Evolutionary conservation across 2,888 invertebrate genomes (phyloP), one percentile per base, ranked within the genome.

Genomic region (Acleris cristana): DNA sequence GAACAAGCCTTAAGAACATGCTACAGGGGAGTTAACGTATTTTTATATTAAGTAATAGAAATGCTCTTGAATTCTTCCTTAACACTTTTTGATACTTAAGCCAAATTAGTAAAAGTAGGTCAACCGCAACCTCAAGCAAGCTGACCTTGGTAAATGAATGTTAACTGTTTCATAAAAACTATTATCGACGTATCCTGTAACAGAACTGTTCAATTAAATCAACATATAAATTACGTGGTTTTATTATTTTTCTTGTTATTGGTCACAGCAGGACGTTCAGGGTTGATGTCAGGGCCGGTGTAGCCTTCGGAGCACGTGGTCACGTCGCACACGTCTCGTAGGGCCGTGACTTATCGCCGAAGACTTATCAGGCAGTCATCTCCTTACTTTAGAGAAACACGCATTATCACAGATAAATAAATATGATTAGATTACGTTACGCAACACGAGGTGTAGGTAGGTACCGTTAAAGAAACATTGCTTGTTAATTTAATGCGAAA

Each of bases 281-380:
- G 40, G 40, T 40, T 48, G 48, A 48, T 48, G 48, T 48, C 48
- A 48, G 18, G 48, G 48, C 8, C 16, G 8, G 48, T 48, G 48
- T 48, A 16, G 7, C 48, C 48, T 48, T 48, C 48, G 18, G 48
- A 48, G 54, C 23, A 30, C 54, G 54, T 54, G 54, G 26, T 56
- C 63, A 56, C 63, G 63, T 64, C 55, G 18, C 21, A 21, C 63
- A 55, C 55, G 56, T 60, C 59, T 18, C 63, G 14, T 14, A 3
- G 30, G 65, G 16, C 65, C 54, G 65, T 65, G 65, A 65, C 65
- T 60, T 60, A 65, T 65, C 65, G 23, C 60, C 34, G 23, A 8
- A 18, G 4, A 18, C 58, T 23, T 54, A 65, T 65, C 64, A 59
- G 49, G 16, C 48, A 21, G 30, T 26, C 48, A 65, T 65, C 60